Conservation (phyloP, 1,140 invertebrate genomes). For the Drosophila ananassae region DNA sequence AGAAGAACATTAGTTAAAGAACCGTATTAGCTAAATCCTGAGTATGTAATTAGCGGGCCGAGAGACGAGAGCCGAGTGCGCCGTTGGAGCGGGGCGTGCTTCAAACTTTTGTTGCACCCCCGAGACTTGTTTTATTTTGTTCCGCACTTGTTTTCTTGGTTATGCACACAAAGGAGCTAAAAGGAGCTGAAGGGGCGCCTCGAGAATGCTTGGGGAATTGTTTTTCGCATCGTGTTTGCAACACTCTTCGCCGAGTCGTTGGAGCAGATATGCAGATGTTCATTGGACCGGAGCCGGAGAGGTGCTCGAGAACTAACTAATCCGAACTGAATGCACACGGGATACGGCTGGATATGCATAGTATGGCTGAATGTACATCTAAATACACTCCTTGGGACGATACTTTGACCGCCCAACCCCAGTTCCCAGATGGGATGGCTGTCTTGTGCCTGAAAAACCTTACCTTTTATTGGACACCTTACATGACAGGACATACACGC, state of each 20-base stretch:
- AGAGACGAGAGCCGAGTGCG: neutral
- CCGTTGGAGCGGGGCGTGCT: neutral
- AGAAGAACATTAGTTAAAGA: slow-evolving; percentile 24
- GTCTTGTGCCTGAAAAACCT: slow-evolving; percentile 23
- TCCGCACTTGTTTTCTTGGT: slow-evolving; percentile 31
- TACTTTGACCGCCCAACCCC: slow-evolving; percentile 3
- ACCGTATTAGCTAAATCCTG: slow-evolving; percentile 37
- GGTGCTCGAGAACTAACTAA: neutral
- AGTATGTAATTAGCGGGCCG: slow-evolving; percentile 27
- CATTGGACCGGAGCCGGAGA: neutral
- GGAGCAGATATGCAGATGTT: neutral
- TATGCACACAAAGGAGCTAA: slow-evolving; percentile 8
- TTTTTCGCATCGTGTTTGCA: slow-evolving; percentile 16
- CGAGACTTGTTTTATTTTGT: slow-evolving; percentile 27
- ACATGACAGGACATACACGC: slow-evolving; percentile 41
- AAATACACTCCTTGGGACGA: neutral
- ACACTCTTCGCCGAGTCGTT: slow-evolving; percentile 23
- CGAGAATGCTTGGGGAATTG: slow-evolving; percentile 20
- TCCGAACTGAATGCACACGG: neutral
- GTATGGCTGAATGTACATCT: slow-evolving; percentile 1
- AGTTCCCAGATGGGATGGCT: neutral
- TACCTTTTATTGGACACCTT: slow-evolving; percentile 65
- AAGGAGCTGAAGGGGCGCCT: neutral
- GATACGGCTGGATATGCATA: neutral
- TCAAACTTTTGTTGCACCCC: slow-evolving; percentile 29